These are phyloP conservation scores for Tragelaphus strepsiceros DNA, from an alignment of 2,113 vertebrate genomes.

Conservation along the genomic window DNA sequence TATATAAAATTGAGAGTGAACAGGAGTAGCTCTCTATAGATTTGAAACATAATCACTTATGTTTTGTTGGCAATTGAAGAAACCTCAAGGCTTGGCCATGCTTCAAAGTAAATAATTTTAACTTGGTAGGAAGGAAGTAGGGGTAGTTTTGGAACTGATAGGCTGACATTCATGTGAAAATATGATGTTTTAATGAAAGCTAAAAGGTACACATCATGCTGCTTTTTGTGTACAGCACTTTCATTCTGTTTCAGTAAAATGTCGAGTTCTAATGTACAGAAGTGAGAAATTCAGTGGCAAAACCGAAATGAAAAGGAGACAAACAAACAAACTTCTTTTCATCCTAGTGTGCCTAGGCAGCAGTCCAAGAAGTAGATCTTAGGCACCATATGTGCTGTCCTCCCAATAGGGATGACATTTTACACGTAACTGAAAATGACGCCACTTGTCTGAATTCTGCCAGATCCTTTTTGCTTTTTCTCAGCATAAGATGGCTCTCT, in stretches of 20 bases:
- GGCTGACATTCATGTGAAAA: not conserved
- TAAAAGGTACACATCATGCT: not conserved
- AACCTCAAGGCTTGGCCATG: not conserved
- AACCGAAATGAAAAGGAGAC: not conserved
- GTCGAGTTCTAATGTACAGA: not conserved
- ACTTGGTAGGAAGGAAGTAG: not conserved
- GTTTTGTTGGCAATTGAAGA: not conserved
- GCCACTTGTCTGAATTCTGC: not conserved
- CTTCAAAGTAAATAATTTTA: not conserved
- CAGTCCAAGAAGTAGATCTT: not conserved
- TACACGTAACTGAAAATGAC: not conserved
- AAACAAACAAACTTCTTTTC: not conserved
- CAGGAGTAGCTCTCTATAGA: not conserved
- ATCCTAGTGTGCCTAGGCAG: not conserved
- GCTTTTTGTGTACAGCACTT: not conserved
- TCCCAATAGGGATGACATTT: not conserved
- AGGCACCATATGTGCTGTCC: not conserved
- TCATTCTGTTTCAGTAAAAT: constrained; percentile 18
- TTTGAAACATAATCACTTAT: not conserved
- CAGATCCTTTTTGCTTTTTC: not conserved
- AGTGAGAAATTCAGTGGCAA: constrained; percentile 16
- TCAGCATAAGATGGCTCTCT: not conserved
- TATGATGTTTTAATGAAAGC: not conserved
- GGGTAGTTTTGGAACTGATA: not conserved
- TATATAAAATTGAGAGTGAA: not conserved